Evolutionary conservation across 2,113 vertebrate genomes (phyloP).

Genomic region (Ciconia stormi): DNA sequence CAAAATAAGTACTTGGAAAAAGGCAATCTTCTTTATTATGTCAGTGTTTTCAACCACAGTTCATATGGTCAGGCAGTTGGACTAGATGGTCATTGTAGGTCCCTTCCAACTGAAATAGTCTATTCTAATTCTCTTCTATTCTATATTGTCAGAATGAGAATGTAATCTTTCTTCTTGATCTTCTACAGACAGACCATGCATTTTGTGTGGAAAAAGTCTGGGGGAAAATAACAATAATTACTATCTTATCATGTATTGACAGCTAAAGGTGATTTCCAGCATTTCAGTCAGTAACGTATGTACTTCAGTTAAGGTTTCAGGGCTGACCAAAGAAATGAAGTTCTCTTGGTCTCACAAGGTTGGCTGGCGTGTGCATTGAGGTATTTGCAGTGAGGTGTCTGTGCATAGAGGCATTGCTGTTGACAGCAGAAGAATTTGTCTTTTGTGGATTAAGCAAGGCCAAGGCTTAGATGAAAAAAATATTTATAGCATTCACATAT

Average conservation of each 20-base stretch:
- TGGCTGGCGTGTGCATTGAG: not conserved
- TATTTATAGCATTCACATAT: rapidly evolving
- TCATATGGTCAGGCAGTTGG: not conserved
- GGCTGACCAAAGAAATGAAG: not conserved
- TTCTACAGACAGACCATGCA: not conserved
- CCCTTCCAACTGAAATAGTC: not conserved
- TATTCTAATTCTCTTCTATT: not conserved
- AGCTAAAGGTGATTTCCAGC: not conserved
- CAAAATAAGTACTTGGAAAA: not conserved
- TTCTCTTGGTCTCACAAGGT: not conserved
- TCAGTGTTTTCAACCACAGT: not conserved
- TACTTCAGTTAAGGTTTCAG: not conserved
- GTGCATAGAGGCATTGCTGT: not conserved
- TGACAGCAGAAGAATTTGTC: not conserved
- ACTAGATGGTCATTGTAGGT: not conserved
- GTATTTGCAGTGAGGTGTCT: not conserved
- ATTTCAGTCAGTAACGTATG: not conserved
- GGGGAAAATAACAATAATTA: not conserved
- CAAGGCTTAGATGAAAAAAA: not conserved
- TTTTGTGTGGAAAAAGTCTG: not conserved
- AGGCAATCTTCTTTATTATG: not conserved
- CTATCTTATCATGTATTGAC: not conserved
- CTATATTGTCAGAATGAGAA: not conserved
- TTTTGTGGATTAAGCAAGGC: not conserved
- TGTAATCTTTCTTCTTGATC: not conserved